These are phyloP conservation scores for Mormyrops boulengeri DNA, from an alignment of 2,797 vertebrate genomes.

Conservation along the genomic window DNA sequence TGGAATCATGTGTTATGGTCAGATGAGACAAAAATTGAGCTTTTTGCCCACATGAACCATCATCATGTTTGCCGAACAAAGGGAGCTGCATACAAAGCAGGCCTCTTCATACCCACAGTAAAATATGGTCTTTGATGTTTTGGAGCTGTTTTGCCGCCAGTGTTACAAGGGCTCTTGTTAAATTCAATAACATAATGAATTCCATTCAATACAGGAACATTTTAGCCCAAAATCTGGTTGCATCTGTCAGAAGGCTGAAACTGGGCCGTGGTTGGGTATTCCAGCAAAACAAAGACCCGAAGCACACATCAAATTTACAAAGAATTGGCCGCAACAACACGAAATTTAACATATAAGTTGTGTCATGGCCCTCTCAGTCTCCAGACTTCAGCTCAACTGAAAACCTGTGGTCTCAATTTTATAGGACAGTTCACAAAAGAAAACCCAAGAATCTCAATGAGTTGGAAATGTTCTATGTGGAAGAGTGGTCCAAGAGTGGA, in stretches of 20 bases:
- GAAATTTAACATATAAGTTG: too few species aligned
- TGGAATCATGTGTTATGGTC: background rate
- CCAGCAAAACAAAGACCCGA: background rate
- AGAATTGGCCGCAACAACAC: too few species aligned
- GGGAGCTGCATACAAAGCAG: background rate
- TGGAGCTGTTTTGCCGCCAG: background rate
- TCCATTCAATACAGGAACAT: background rate
- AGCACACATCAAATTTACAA: background rate
- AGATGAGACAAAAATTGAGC: background rate
- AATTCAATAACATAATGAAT: background rate
- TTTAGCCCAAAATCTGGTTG: background rate
- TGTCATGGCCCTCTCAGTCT: background rate
- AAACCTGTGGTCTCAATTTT: background rate
- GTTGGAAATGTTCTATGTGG: background rate
- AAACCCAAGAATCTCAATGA: background rate
- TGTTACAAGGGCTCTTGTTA: background rate
- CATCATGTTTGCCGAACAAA: background rate
- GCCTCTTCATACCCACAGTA: background rate
- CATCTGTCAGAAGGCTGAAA: background rate
- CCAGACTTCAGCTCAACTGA: background rate
- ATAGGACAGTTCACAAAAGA: background rate
- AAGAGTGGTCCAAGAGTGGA: background rate
- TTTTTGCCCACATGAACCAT: background rate
- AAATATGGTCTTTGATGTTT: background rate
- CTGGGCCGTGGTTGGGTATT: background rate